These are phyloP conservation scores for Temnothorax ravouxi DNA, from an alignment of 2,888 invertebrate genomes.

Conservation along the genomic window DNA sequence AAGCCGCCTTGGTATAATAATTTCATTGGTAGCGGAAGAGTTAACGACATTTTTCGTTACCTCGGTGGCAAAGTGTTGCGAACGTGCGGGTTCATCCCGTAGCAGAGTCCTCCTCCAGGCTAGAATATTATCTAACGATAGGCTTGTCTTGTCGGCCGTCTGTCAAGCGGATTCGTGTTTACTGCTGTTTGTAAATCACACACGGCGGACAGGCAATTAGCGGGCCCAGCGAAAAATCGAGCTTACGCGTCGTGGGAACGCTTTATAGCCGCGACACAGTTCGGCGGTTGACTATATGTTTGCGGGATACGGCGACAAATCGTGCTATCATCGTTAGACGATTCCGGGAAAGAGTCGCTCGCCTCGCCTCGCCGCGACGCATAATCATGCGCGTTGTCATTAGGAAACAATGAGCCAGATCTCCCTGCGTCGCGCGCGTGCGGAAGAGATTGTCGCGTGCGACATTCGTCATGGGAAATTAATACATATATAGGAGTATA, in stretches of 20 bases:
- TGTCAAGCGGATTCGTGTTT: conserved; percentile 42
- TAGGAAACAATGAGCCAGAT: conserved; percentile 4
- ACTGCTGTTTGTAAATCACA: conserved; percentile 57
- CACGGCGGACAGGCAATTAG: conserved; percentile 51
- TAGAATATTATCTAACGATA: conserved; percentile 45
- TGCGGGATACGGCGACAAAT: conserved; percentile 13
- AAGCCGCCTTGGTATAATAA: background rate
- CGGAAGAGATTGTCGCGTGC: conserved; percentile 33
- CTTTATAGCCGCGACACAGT: conserved; percentile 12
- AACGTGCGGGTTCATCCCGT: conserved; percentile 45
- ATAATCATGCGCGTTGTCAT: conserved; percentile 35
- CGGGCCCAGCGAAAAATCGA: conserved; percentile 45
- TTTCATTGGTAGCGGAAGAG: background rate
- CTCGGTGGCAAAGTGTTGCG: conserved; percentile 36
- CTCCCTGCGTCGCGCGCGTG: conserved; percentile 15
- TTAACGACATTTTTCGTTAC: conserved; percentile 19
- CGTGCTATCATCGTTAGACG: conserved; percentile 15
- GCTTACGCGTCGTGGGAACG: conserved; percentile 42
- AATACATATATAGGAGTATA: background rate
- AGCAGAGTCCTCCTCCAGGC: conserved; percentile 35
- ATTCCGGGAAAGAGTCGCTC: background rate
- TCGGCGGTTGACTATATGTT: background rate
- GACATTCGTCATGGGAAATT: background rate
- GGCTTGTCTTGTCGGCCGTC: conserved; percentile 54
- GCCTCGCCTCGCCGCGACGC: background rate